These are phyloP conservation scores for Erethizon dorsatum DNA, from an alignment of 2,797 vertebrate genomes.

Conservation along the genomic window DNA sequence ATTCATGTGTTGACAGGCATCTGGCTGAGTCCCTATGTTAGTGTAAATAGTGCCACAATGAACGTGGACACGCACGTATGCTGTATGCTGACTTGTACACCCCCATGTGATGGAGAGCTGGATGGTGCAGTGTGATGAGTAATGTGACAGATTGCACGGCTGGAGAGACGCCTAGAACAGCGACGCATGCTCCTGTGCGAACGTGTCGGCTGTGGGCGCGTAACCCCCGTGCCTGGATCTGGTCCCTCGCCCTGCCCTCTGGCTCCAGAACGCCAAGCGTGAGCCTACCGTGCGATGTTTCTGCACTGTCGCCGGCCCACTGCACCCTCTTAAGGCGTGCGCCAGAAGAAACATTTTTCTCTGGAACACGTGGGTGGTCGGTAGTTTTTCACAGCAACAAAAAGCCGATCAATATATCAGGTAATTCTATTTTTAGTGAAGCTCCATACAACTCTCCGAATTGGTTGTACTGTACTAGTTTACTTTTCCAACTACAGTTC, in stretches of 20 bases:
- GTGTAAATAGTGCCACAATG: background rate
- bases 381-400: background rate
- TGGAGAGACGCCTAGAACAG: background rate
- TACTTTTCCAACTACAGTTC: background rate
- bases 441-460: background rate
- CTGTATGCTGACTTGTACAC: background rate
- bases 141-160: background rate
- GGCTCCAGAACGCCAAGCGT: background rate
- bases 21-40: too few relatives aligned
- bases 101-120: background rate
- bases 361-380: background rate
- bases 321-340: background rate
- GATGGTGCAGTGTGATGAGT: background rate
- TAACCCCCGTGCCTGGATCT: background rate
- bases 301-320: background rate
- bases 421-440: background rate
- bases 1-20: background rate
- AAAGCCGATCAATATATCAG: background rate
- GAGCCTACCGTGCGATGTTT: background rate
- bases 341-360: background rate
- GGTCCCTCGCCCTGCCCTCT: background rate
- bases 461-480: background rate
- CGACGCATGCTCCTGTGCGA: background rate
- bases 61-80: background rate
- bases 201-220: background rate